Base-by-base conservation (phyloP, 2,113 vertebrate genomes). In the Pheucticus melanocephalus region DNA sequence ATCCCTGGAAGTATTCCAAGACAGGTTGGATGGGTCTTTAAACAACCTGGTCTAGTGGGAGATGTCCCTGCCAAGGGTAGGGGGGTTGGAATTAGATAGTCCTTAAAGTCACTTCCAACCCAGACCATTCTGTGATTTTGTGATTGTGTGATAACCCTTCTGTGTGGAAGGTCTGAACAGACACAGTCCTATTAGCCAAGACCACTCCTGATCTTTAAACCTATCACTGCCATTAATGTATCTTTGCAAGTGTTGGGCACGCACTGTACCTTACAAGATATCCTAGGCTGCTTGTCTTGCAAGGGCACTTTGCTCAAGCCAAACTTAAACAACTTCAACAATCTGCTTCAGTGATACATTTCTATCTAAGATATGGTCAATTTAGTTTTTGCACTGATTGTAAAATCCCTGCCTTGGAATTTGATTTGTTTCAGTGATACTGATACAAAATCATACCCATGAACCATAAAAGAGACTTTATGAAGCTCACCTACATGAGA, bases 21-120 rank as follows among this genome's bases (percentile, higher is more conserved):
- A 25, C 20, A 35, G 11, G 3, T 23, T 69, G 47, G 22, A 39
- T 27, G 16, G 30, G 25, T n/a, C 15, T 48, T 47, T 61, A 40
- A 61, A 53, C 14, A 61, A 15, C 25, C 14, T 48, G n/a, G 11
- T 54, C 25, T 68, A 51, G 24, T 35, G n/a, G 15, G 22, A 54
- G 14, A 1, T 40, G 45, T 47, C 50, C 50, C 31, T 65, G 31
- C 10, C 27, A 25, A 19, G 14, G 42, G 3, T 24, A 65, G 9
- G 2, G 7, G 6, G 3, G 5, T 5, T 76, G 47, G 39, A 47
- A 39, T 24, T 47, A 21, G 5, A n/a, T 16, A 8, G 1, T 44
- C 19, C 44, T 59, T 30, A 35, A 75, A 53, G 21, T 53, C 30
- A 21, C 11, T 89, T 53, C 24, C 30, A 82, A 15, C 9, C 11